phyloP scores from a whole-genome alignment of 2,113 vertebrate species.

The Conger conger region DNA sequence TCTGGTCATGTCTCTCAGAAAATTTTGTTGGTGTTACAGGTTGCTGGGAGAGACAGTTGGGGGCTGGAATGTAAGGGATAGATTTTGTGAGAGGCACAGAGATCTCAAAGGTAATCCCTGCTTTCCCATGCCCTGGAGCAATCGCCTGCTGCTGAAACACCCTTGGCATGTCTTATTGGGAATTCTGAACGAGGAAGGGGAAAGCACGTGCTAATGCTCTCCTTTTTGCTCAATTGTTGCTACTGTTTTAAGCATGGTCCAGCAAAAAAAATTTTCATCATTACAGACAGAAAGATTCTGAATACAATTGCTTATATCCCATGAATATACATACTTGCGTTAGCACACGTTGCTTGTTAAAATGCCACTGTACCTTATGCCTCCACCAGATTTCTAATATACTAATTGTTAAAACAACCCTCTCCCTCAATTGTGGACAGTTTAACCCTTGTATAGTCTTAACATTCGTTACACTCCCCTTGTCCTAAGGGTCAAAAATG shows the following conservation, averaged over 20 bases:
- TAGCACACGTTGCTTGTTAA: neutral
- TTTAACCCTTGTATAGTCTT: too few relatives aligned
- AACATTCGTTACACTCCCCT: too few relatives aligned
- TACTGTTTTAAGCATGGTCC: neutral
- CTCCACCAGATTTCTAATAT: neutral
- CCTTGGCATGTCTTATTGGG: neutral
- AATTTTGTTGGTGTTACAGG: neutral
- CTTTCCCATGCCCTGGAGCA: neutral
- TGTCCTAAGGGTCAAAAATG: too few relatives aligned
- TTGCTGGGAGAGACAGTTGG: neutral
- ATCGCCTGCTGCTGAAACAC: conserved; percentile 11
- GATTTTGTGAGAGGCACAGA: neutral
- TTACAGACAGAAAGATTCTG: neutral
- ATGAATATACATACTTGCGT: neutral
- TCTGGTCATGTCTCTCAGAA: neutral
- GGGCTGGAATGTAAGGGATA: conserved; percentile 8
- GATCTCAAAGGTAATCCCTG: neutral
- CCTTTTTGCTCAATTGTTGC: neutral
- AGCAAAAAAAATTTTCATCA: neutral
- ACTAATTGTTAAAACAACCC: neutral
- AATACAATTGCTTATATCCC: neutral
- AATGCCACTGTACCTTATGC: neutral
- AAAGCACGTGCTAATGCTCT: neutral
- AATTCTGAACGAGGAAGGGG: neutral
- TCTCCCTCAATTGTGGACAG: neutral